Conservation (phyloP, 2,113 vertebrate species). For the Engraulis encrasicolus region DNA sequence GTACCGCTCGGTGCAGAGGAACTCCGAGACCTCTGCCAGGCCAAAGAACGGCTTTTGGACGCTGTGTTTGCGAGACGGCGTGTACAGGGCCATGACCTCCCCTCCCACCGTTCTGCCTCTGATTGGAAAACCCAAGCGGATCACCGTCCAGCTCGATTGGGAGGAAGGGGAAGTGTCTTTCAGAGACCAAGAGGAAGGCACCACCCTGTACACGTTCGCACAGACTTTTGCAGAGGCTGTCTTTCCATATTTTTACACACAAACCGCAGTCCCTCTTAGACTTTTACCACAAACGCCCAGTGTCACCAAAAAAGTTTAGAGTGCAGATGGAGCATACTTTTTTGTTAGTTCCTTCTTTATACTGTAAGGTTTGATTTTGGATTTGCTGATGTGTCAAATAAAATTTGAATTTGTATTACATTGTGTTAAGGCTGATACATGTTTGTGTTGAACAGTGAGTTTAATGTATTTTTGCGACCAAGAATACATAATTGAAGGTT, state of each 20-base stretch:
- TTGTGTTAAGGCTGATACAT: not conserved
- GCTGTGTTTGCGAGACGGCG: slow-evolving; percentile 67
- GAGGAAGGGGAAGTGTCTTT: slow-evolving; percentile 68
- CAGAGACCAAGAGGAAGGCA: slow-evolving; percentile 51
- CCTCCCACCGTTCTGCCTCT: slow-evolving; percentile 59
- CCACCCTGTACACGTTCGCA: slow-evolving; percentile 61
- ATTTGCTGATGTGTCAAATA: too few species aligned
- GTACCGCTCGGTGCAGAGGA: slow-evolving; percentile 60
- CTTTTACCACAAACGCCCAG: slow-evolving; percentile 60
- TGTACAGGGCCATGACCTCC: slow-evolving; percentile 70
- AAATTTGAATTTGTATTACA: not conserved
- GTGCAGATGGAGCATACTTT: not conserved
- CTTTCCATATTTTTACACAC: slow-evolving; percentile 75
- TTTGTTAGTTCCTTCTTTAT: not conserved
- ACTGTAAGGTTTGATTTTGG: not conserved
- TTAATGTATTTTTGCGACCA: not conserved
- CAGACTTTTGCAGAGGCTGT: slow-evolving; percentile 66
- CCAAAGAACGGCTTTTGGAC: slow-evolving; percentile 79
- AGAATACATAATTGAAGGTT: too few species aligned
- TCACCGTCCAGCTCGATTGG: slow-evolving; percentile 71
- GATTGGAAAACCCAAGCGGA: slow-evolving; percentile 51
- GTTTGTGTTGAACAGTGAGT: not conserved
- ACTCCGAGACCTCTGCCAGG: slow-evolving; percentile 60
- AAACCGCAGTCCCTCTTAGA: slow-evolving; percentile 62
- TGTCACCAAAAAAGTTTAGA: not conserved